Evolutionary conservation across 53 echinoderm and acorn worm genomes (phyloP), one percentile per base, ranked within the genome.

Genomic region (Holothuria scabra): DNA sequence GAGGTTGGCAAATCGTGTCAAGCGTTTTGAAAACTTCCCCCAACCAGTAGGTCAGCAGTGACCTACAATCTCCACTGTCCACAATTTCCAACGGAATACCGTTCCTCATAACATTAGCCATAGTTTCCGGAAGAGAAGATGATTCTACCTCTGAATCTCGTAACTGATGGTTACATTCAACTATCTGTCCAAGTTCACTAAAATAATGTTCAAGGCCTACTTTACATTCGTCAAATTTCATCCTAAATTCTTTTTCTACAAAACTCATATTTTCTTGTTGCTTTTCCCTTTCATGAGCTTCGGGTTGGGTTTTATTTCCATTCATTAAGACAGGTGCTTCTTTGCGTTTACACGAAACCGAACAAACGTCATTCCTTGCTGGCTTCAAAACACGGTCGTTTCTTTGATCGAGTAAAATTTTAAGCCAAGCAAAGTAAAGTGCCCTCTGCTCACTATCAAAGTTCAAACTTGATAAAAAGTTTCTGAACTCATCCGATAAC

Each of bases 161-260:
- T 26, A 25, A 64, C 28, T 12, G 56, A 28, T 76, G 32, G 3
- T 58, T 30, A 33, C 78, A 56, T 56, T 76, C 78, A 25, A 76
- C 59, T 31, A 49, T 23, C 24, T 76, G 78, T 28, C 26, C 78
- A 2, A 76, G 9, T 52, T 76, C 78, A 13, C 11, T 18, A 11
- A 14, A 19, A 0, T 16, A 2, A 28, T 76, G 28, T 19, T 25
- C 58, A 58, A 23, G 16, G 29, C 18, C 26, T 28, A 56, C 30
- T 56, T 76, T 32, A 33, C 30, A 31, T 14, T 19, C 22, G 1
- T 28, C 31, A 26, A 58, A 56, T 28, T 32, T 13, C 28, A 18
- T 64, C 28, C 21, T 64, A 5, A 10, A 30, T 64, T 64, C 28
- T 12, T 64, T 64, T 52, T 52, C 52, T 18, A 18, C 14, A 9